Evolutionary conservation across 2,797 vertebrate genomes (phyloP).

Genomic region (Mergus octosetaceus): DNA sequence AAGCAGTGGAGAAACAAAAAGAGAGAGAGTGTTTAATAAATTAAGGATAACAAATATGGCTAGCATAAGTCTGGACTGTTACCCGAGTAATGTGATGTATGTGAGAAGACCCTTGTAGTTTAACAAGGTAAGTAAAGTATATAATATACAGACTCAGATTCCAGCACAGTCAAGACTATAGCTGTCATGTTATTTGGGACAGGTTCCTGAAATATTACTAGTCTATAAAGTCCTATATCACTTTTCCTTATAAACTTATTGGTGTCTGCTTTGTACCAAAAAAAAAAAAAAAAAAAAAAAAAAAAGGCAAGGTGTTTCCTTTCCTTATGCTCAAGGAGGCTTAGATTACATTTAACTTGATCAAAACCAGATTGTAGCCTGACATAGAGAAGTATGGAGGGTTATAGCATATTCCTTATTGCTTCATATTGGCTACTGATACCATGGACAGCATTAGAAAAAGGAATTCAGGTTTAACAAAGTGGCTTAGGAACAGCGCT

Average conservation of each 20-base stretch:
- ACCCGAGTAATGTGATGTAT: neutral
- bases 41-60: neutral
- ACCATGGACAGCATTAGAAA: neutral
- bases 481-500: neutral
- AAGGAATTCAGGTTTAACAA: neutral
- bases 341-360: neutral
- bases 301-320: neutral
- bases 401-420: neutral
- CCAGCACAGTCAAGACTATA: neutral
- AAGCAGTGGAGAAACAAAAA: neutral
- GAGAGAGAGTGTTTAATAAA: neutral
- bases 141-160: neutral
- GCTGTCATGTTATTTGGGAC: fast-evolving
- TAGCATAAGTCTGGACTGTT: neutral
- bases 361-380: neutral
- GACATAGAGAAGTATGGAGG: neutral
- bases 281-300: neutral
- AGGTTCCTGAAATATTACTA: neutral
- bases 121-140: neutral
- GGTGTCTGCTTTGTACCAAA: neutral
- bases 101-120: neutral
- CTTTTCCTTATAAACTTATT: neutral
- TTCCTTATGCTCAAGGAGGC: neutral
- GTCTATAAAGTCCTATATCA: neutral
- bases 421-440: neutral